Evolutionary conservation across 23 tunicate species (phyloP).

Genomic region (Aplidium turbinatum): DNA sequence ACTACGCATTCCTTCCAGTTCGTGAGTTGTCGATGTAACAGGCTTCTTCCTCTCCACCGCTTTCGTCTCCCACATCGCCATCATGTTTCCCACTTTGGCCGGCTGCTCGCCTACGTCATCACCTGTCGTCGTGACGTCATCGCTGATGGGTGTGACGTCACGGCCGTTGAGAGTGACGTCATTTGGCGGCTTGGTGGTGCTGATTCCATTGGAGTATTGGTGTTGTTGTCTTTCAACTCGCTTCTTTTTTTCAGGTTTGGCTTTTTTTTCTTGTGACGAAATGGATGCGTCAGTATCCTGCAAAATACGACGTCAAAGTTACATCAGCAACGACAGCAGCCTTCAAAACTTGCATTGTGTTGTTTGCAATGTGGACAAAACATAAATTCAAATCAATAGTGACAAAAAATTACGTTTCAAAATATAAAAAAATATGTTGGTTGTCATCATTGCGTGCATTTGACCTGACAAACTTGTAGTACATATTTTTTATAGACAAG

Average conservation of each 20-base stretch:
- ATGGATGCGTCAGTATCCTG: slow-evolving; percentile 47
- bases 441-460: too few species aligned
- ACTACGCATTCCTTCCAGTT: not conserved
- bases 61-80: slow-evolving; percentile 71
- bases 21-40: slow-evolving; percentile 6
- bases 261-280: not conserved
- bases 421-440: too few species aligned
- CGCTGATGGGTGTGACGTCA: too few species aligned
- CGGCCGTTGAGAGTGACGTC: not conserved
- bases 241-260: not conserved
- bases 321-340: too few species aligned
- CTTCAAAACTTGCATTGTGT: too few species aligned
- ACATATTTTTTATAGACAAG: too few species aligned
- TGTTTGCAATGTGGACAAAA: too few species aligned
- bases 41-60: not conserved
- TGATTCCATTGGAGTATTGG: not conserved
- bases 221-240: slow-evolving; percentile 2
- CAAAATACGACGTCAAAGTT: too few species aligned
- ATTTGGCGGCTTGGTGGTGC: not conserved
- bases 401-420: too few species aligned
- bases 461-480: too few species aligned
- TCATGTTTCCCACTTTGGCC: slow-evolving; percentile 41
- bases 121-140: slow-evolving; percentile 1
- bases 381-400: too few species aligned
- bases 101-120: not conserved